Evolutionary conservation across 1,140 invertebrate species (phyloP).

Genomic region (Scaptomyza pallida): DNA sequence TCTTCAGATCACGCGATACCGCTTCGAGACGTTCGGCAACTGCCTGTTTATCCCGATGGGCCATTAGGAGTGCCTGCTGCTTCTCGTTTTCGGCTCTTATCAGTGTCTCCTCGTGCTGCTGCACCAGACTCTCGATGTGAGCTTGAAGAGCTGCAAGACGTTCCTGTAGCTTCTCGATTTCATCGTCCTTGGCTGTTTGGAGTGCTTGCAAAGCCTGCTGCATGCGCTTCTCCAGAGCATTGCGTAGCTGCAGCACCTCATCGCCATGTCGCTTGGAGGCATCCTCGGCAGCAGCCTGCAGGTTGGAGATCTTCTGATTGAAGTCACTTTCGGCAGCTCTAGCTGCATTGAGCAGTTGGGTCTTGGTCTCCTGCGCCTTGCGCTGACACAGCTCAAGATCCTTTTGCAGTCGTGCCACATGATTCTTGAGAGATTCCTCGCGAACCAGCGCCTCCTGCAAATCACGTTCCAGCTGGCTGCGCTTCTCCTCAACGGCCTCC

Average conservation of each 20-base stretch:
- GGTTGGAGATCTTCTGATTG: slow-evolving; percentile 88
- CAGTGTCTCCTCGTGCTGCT: slow-evolving; percentile 93
- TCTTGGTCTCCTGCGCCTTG: slow-evolving; percentile 89
- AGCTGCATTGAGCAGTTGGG: slow-evolving; percentile 88
- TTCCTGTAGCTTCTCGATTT: slow-evolving; percentile 89
- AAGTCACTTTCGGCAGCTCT: slow-evolving; percentile 91
- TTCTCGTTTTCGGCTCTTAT: slow-evolving; percentile 94
- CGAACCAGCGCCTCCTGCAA: slow-evolving; percentile 90
- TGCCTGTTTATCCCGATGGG: slow-evolving; percentile 94
- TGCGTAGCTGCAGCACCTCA: slow-evolving; percentile 90
- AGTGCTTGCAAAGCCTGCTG: slow-evolving; percentile 89
- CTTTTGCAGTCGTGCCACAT: slow-evolving; percentile 88
- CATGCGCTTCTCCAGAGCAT: slow-evolving; percentile 89
- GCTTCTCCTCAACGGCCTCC: slow-evolving; percentile 89
- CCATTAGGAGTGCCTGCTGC: slow-evolving; percentile 93
- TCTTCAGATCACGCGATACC: slow-evolving; percentile 88
- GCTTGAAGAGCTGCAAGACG: slow-evolving; percentile 90
- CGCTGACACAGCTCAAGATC: slow-evolving; percentile 91
- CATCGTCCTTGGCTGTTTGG: slow-evolving; percentile 89
- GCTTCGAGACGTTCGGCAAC: slow-evolving; percentile 90
- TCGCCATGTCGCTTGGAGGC: slow-evolving; percentile 90
- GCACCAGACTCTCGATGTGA: slow-evolving; percentile 90
- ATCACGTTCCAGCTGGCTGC: slow-evolving; percentile 90
- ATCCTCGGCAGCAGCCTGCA: slow-evolving; percentile 90
- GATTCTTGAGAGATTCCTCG: slow-evolving; percentile 90